A percentile compares a stretch with the other conserved stretches of the same genome.
phyloP scores from a whole-genome alignment of 2,888 invertebrate genomes.

The Coecobrya sp. region DNA sequence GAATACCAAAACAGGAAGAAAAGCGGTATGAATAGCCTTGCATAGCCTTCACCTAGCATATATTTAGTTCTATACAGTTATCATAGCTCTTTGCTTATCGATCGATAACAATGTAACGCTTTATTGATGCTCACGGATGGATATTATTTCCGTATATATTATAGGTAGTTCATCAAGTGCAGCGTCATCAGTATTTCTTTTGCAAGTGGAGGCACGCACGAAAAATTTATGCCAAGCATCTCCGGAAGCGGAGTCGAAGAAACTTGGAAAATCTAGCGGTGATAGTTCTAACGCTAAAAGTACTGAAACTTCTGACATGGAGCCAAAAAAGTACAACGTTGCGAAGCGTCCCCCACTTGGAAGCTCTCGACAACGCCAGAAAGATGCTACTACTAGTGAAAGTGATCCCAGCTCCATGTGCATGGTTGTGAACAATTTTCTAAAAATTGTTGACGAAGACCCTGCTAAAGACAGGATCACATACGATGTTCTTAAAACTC shows the following conservation, averaged over 20 bases:
- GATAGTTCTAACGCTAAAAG: not conserved
- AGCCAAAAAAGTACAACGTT: not conserved
- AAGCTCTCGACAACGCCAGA: not conserved
- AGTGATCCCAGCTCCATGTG: conserved; percentile 79
- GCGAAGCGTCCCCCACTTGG: not conserved
- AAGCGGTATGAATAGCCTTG: conserved; percentile 32
- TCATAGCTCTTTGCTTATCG: too few relatives aligned
- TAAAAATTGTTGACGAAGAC: conserved; percentile 32
- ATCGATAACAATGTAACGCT: too few relatives aligned
- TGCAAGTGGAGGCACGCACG: conserved; percentile 70
- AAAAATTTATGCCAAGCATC: not conserved
- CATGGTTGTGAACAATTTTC: conserved; percentile 63
- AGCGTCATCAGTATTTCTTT: conserved; percentile 77
- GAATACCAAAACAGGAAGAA: conserved; percentile 79
- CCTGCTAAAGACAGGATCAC: conserved; percentile 44
- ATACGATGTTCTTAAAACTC: conserved; percentile 68
- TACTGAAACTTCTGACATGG: conserved; percentile 29
- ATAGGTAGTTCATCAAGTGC: conserved; percentile 68
- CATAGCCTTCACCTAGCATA: too few relatives aligned
- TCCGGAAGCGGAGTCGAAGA: not conserved
- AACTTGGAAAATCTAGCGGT: not conserved
- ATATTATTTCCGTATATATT: not conserved
- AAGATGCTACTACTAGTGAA: conserved; percentile 43
- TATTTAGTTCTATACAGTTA: too few relatives aligned
- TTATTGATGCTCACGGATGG: too few relatives aligned